A percentile compares a stretch with the other conserved stretches of the same genome.
Conservation (phyloP, 2,888 invertebrate species). For the Laspeyria flexula region DNA sequence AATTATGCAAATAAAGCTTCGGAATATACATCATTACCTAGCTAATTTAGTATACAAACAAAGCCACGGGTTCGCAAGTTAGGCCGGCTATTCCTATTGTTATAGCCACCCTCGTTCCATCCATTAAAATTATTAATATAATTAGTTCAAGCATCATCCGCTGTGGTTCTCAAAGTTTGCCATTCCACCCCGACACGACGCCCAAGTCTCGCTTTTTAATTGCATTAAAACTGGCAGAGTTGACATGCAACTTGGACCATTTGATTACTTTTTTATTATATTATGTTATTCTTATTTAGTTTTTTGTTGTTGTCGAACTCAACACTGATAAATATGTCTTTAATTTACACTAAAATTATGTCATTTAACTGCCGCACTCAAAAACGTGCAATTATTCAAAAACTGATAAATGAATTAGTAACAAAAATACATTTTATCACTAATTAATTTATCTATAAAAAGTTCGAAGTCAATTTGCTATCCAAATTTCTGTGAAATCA, state of each 20-base stretch:
- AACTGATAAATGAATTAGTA: too few relatives aligned
- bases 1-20: background rate
- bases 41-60: background rate
- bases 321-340: too few relatives aligned
- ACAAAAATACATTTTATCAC: too few relatives aligned
- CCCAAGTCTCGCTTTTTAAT: slow-evolving; percentile 3
- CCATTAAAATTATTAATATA: slow-evolving; percentile 22
- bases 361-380: too few relatives aligned
- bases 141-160: slow-evolving; percentile 16
- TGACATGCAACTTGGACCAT: background rate
- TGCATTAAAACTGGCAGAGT: slow-evolving; percentile 5
- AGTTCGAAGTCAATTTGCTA: too few relatives aligned
- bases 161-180: slow-evolving; percentile 14
- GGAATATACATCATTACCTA: background rate
- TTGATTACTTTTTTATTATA: background rate
- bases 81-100: slow-evolving; percentile 8
- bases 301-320: background rate
- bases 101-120: slow-evolving; percentile 2
- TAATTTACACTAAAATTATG: too few relatives aligned
- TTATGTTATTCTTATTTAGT: background rate
- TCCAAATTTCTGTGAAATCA: too few relatives aligned
- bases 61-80: background rate
- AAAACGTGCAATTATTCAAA: too few relatives aligned
- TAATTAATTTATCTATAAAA: too few relatives aligned
- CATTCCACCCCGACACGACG: background rate